A percentile compares a stretch with the other conserved stretches of the same genome.
phyloP scores from a whole-genome alignment of 2,888 invertebrate species.

The Sminthurinus aureus region DNA sequence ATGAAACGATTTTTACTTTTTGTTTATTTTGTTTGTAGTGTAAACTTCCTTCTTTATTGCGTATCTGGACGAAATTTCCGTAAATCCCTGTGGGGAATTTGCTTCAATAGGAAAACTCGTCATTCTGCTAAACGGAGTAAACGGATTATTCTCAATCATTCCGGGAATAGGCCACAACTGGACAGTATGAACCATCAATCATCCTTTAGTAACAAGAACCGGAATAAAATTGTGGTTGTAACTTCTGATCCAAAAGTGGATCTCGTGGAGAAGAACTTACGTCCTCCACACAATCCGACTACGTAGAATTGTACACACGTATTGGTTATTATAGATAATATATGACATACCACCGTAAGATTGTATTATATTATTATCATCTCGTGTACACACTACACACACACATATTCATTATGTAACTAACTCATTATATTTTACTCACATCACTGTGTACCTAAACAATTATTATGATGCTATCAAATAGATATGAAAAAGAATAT shows the following conservation, averaged over 20 bases:
- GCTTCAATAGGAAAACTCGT: conserved; percentile 27
- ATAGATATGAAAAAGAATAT: background rate
- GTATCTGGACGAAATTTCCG: conserved; percentile 82
- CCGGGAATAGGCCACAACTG: background rate
- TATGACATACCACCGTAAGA: background rate
- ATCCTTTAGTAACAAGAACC: background rate
- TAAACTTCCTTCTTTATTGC: conserved; percentile 84
- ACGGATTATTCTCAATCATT: background rate
- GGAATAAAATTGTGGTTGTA: background rate
- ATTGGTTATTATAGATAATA: background rate
- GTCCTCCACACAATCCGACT: background rate
- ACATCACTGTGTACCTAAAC: no score
- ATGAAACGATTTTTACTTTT: no score
- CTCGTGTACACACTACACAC: background rate
- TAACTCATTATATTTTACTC: background rate
- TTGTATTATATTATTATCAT: background rate
- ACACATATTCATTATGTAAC: background rate
- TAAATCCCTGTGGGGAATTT: conserved; percentile 65
- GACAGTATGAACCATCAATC: background rate
- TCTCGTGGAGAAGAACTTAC: background rate
- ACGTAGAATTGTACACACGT: background rate
- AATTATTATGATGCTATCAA: background rate
- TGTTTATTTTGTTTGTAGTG: conserved; percentile 65
- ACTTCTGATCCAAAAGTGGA: background rate
- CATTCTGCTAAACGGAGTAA: background rate